Base-by-base conservation (phyloP, 2,888 invertebrate species). In the Neocrepidodera transversa region DNA sequence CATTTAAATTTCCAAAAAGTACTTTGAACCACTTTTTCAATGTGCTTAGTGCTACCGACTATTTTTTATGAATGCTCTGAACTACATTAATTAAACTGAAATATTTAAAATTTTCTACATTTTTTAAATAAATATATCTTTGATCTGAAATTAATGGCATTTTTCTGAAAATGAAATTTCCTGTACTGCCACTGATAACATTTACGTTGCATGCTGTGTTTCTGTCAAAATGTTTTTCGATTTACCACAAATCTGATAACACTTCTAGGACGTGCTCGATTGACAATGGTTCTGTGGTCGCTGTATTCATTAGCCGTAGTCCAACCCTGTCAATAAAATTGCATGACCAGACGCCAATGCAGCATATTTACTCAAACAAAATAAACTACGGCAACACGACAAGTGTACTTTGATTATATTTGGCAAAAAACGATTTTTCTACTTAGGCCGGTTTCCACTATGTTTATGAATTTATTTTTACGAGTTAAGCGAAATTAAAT, bases 301-400 rank as follows among this genome's bases (percentile, higher is more conserved):
- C 16, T 16, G 16, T 40, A 42, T 20, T 18, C 16, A 14, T 42
- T 42, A 20, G 11, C 5, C 11, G 10, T 13, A 45, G 14, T 26
- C 45, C 45, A 28, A 14, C 26, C 45, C 13, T 45, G 45, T 45
- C 28, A 45, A 45, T 45, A 26, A 32, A 32, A 32, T 32, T 32
- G 48, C 48, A 35, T 48, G 48, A 48, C 48, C 18, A 35, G 18
- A 20, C 17, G 16, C 30, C 30, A 18, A 32, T 48, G 30, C 48
- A 32, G 32, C 48, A 48, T 48, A 48, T 48, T 48, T 48, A 48
- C 48, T 20, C 30, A 35, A 48, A 18, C 35, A 17, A 35, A 32
- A 32, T 48, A 48, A 45, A 45, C 45, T 45, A 43, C 23, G 7
- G 14, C 6, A 45, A 26, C 45, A 45, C 45, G 45, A 26, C 45